Base-by-base conservation (phyloP, 1,140 invertebrate genomes). In the Drosophila erecta region DNA sequence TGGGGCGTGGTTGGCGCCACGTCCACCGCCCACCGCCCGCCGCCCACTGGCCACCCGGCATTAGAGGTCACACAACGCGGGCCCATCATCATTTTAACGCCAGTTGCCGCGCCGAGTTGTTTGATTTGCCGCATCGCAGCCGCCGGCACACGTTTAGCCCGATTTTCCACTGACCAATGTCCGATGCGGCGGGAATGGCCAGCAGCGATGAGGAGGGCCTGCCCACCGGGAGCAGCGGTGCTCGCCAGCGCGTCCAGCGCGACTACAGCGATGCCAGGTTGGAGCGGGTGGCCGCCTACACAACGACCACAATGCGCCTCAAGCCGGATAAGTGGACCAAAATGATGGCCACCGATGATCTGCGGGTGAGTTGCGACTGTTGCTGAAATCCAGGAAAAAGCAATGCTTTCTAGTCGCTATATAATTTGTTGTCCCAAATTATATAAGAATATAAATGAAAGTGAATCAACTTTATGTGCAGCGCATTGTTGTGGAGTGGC, bases 271-370 rank as follows among this genome's bases (percentile, higher is more conserved):
- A 91, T 60, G 60, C 72, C n/a, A 80, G 90, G 8, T 40, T 92
- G 58, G 91, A 92, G 17, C 80, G 83, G 41, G 79, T 92, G 57
- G 77, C 87, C 38, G 51, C 56, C 60, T 92, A 90, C 38, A 92
- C 90, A 37, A 78, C 94, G 40, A 95, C 95, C 86, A 94, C 95
- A 14, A 91, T 96, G 77, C 94, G 94, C 86, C 90, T 96, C 24
- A 97, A 96, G 93, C 92, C 93, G 43, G 96, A 97, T 54, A 96
- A 95, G 93, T 97, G 96, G 95, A 91, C 92, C 43, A 96, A 96
- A 92, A 95, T 97, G 94, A 94, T 96, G 79, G 93, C 93, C 60
- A 93, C 93, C 22, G 95, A 95, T 38, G 95, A 86, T 46, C 72
- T 89, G 57, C 86, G 87, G 57, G 90, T 92, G 56, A 83, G 84